Conservation (phyloP, 2,888 invertebrate species). For the Phorcus lineatus region DNA sequence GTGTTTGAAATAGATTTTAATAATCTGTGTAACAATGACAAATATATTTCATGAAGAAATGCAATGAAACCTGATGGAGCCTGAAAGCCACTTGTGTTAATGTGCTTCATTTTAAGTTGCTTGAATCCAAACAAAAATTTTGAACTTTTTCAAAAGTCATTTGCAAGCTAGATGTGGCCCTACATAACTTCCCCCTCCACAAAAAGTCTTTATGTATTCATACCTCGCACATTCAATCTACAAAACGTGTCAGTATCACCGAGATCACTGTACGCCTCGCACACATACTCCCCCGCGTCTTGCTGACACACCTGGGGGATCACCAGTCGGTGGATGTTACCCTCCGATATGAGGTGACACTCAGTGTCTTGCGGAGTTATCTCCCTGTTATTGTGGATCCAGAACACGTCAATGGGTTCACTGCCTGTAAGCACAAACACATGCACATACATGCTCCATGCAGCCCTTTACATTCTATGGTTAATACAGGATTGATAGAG, state of each 20-base stretch:
- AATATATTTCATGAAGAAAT: too few species aligned
- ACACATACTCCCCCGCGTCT: constrained; percentile 67
- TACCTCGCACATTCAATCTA: constrained; percentile 60
- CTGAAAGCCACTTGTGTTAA: too few species aligned
- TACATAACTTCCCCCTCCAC: not conserved
- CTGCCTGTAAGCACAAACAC: constrained; percentile 72
- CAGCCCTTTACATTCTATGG: constrained; percentile 55
- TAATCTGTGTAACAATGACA: too few species aligned
- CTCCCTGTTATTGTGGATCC: constrained; percentile 82
- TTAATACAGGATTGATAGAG: too few species aligned
- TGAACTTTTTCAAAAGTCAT: too few species aligned
- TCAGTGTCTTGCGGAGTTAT: constrained; percentile 80
- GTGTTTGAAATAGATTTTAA: too few species aligned
- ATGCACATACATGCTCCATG: not conserved
- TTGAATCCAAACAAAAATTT: too few species aligned
- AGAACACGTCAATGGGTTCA: constrained; percentile 81
- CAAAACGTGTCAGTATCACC: constrained; percentile 71
- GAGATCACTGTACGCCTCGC: constrained; percentile 69
- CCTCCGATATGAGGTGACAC: constrained; percentile 79
- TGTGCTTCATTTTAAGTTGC: too few species aligned
- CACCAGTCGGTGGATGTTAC: constrained; percentile 79
- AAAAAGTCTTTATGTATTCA: not conserved
- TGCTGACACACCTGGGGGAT: constrained; percentile 76
- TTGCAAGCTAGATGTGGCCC: not conserved
- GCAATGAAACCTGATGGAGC: too few species aligned